Evolutionary conservation across 1,140 invertebrate species (phyloP).

Genomic region (Hypothenemus hampei): DNA sequence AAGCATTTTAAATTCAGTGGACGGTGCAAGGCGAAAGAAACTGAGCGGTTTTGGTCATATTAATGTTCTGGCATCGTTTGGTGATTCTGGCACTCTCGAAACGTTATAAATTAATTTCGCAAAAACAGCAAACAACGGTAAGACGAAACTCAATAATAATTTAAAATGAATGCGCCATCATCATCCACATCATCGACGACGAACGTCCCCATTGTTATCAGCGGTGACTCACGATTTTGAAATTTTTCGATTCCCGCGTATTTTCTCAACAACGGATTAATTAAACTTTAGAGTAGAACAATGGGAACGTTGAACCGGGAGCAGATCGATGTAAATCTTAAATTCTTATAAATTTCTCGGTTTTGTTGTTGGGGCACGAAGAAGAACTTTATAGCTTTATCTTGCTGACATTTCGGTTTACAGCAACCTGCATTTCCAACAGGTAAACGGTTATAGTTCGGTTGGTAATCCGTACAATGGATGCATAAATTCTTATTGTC

Average conservation of each 20-base stretch:
- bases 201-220: not conserved
- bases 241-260: not conserved
- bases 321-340: slow-evolving; percentile 21
- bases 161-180: no score
- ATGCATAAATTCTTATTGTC: slow-evolving; percentile 25
- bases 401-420: slow-evolving; percentile 24
- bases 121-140: no score
- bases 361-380: slow-evolving; percentile 18
- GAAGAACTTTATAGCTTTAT: slow-evolving; percentile 28
- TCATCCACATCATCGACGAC: no score
- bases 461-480: slow-evolving; percentile 27
- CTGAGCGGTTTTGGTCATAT: slow-evolving; percentile 11
- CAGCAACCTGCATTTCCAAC: slow-evolving; percentile 22
- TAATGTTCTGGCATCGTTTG: no score
- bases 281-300: slow-evolving; percentile 20
- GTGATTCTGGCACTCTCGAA: no score
- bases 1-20: slow-evolving; percentile 14
- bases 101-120: no score
- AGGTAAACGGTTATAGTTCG: slow-evolving; percentile 27
- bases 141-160: no score
- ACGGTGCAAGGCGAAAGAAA: slow-evolving; percentile 13
- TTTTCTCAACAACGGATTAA: slow-evolving; percentile 2
- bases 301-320: slow-evolving; percentile 17
- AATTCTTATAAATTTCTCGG: slow-evolving; percentile 22
- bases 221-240: not conserved